phyloP scores from a whole-genome alignment of 2,888 invertebrate genomes.

The Drosophila eohydei region DNA sequence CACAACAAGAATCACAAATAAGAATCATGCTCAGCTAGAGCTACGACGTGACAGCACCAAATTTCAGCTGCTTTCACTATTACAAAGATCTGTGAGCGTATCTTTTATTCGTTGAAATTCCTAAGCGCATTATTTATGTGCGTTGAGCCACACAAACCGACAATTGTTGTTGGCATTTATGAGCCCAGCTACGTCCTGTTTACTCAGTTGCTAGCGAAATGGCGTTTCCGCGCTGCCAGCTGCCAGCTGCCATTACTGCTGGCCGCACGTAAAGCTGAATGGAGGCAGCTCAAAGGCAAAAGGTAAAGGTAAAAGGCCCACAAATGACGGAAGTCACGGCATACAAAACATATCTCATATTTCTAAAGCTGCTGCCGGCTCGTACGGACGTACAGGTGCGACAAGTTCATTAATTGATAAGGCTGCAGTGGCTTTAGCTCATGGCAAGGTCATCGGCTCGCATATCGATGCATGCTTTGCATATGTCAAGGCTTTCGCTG shows the following conservation, averaged over 20 bases:
- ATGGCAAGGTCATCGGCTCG: constrained; percentile 24
- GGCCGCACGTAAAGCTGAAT: constrained; percentile 3
- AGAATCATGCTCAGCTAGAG: background rate
- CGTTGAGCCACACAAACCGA: background rate
- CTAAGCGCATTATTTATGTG: constrained; percentile 8
- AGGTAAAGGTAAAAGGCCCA: constrained; percentile 3
- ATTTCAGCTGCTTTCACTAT: background rate
- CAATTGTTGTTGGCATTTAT: constrained; percentile 23
- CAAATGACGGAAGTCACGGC: constrained; percentile 60
- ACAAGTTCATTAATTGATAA: constrained; percentile 63
- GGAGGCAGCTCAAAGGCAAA: background rate
- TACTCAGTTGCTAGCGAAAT: constrained; percentile 27
- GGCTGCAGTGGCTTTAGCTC: constrained; percentile 6
- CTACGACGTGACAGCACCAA: background rate
- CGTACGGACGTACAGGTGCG: constrained; percentile 34
- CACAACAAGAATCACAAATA: background rate
- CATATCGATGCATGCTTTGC: constrained; percentile 12
- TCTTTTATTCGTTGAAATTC: constrained; percentile 2
- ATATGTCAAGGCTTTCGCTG: constrained; percentile 29
- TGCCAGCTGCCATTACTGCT: constrained; percentile 13
- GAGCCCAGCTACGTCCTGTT: constrained; percentile 20
- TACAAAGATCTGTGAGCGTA: constrained; percentile 6
- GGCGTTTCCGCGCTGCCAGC: constrained; percentile 38
- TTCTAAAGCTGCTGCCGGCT: background rate
- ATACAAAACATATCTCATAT: constrained; percentile 35